Evolutionary conservation across 2,113 vertebrate genomes (phyloP).

Genomic region (Phalacrocorax brasilianus): DNA sequence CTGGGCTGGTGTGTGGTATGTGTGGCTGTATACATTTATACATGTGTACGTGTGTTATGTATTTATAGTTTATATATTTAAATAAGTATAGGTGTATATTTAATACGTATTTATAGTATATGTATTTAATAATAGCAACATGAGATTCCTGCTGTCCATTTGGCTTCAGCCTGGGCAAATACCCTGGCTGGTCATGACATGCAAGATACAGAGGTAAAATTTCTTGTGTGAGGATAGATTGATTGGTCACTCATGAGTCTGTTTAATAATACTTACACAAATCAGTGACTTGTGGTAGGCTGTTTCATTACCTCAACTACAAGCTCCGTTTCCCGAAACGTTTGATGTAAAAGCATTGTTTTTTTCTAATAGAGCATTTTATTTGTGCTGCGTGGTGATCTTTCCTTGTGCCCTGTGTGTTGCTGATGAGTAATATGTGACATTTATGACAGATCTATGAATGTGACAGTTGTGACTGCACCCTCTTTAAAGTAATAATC

Average conservation of each 20-base stretch:
- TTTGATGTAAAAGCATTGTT: not conserved
- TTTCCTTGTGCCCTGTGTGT: not conserved
- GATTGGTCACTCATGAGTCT: not conserved
- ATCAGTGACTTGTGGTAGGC: not conserved
- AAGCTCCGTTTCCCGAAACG: not conserved
- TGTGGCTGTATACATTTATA: not conserved
- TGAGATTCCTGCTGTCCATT: not conserved
- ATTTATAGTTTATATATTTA: not conserved
- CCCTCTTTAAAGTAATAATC: not conserved
- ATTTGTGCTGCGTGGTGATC: not conserved
- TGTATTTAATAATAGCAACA: not conserved
- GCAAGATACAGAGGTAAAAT: not conserved
- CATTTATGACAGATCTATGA: not conserved
- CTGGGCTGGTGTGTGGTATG: not conserved
- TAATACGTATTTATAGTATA: not conserved
- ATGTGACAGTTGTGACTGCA: not conserved
- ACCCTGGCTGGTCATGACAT: not conserved
- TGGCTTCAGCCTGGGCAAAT: not conserved
- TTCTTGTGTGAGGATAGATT: not conserved
- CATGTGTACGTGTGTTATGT: not conserved
- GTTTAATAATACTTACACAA: not conserved
- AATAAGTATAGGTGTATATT: not conserved
- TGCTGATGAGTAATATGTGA: not conserved
- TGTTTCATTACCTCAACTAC: not conserved
- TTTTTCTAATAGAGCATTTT: not conserved